These are phyloP conservation scores for Erpobdella octoculata DNA, from an alignment of 2,888 invertebrate genomes.

Conservation along the genomic window DNA sequence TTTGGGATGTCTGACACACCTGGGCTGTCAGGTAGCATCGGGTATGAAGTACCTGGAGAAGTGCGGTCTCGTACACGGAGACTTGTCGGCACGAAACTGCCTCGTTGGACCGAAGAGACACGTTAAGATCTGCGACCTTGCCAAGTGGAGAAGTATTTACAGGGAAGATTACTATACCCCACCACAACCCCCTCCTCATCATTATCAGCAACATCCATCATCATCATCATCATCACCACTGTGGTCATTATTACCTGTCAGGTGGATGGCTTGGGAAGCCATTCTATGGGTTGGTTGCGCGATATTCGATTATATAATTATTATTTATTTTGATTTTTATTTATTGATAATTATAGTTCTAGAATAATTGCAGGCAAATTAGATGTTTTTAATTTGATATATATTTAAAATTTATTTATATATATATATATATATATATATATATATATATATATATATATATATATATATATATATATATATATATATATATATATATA, in stretches of 20 bases:
- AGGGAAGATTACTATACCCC: slow-evolving; percentile 9
- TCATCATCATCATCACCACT: no score
- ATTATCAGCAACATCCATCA: no score
- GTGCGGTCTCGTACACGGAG: slow-evolving; percentile 23
- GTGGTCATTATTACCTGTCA: no score
- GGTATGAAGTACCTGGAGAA: slow-evolving; percentile 26
- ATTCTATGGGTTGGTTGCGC: background rate
- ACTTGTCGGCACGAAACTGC: slow-evolving; percentile 25
- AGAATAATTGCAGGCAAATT: no score
- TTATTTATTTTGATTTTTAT: background rate
- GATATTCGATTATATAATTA: background rate
- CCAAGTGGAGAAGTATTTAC: background rate
- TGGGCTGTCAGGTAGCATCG: slow-evolving; percentile 10
- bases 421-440: no score
- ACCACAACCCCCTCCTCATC: background rate
- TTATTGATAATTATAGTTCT: no score
- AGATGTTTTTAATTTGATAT: no score
- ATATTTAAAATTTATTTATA: background rate
- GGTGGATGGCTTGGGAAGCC: slow-evolving; percentile 13
- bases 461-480: no score
- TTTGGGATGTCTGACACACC: background rate
- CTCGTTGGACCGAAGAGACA: background rate
- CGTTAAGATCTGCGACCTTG: slow-evolving; percentile 7
- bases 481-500: no score
- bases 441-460: no score